These are phyloP conservation scores for Itoplectis maculator DNA, from an alignment of 2,888 invertebrate species.

Conservation along the genomic window DNA sequence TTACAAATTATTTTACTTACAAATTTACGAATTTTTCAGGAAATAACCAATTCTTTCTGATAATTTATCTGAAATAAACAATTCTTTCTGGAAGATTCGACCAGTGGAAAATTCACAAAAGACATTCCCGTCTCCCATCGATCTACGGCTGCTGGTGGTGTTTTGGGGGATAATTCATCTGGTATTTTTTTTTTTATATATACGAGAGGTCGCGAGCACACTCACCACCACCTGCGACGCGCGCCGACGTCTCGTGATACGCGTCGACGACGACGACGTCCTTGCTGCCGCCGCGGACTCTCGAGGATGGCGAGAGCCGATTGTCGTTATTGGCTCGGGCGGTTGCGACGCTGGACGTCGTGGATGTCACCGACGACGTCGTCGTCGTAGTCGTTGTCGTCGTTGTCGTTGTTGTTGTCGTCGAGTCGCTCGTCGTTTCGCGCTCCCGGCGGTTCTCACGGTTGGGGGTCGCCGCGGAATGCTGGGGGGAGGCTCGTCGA, in stretches of 20 bases:
- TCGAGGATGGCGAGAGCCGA: constrained; percentile 66
- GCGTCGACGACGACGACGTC: constrained; percentile 37
- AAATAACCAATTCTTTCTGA: too few relatives aligned
- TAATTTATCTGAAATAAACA: too few relatives aligned
- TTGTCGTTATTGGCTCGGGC: constrained; percentile 67
- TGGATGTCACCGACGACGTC: constrained; percentile 20
- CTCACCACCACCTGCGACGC: constrained; percentile 64
- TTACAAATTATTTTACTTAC: too few relatives aligned
- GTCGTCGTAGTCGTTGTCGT: constrained; percentile 34
- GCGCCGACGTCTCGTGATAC: constrained; percentile 58
- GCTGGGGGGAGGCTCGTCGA: constrained; percentile 76
- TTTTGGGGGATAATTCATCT: constrained; percentile 32
- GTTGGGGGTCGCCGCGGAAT: constrained; percentile 73
- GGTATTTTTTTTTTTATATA: constrained; percentile 63
- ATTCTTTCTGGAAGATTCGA: too few relatives aligned
- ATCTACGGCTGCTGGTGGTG: constrained; percentile 9
- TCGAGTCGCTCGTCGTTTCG: constrained; percentile 21
- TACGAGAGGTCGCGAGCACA: constrained; percentile 69
- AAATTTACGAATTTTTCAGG: too few relatives aligned
- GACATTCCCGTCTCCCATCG: constrained; percentile 2
- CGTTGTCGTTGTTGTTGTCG: constrained; percentile 23
- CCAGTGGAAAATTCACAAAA: constrained; percentile 15
- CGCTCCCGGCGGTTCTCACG: constrained; percentile 66
- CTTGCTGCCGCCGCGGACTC: constrained; percentile 60
- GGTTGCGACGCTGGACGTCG: constrained; percentile 35